Conservation (phyloP, 2,113 vertebrate species). For the Camelus bactrianus region DNA sequence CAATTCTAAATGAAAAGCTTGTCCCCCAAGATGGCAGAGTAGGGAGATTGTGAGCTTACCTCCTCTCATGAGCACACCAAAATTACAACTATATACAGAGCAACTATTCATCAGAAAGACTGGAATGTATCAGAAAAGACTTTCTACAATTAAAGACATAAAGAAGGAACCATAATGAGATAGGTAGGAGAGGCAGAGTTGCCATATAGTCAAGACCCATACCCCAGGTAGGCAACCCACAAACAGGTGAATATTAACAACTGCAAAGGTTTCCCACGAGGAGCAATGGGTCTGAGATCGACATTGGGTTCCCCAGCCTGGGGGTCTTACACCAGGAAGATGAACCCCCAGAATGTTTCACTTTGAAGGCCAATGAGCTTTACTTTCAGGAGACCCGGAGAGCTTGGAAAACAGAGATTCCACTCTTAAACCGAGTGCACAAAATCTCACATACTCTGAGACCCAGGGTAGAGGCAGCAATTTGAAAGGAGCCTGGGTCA, state of each 20-base stretch:
- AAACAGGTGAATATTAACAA: too few relatives aligned
- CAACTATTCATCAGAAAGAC: not conserved
- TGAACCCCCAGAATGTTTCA: not conserved
- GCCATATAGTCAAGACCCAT: not conserved
- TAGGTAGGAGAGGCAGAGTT: not conserved
- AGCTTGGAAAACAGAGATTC: not conserved
- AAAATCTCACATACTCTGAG: too few relatives aligned
- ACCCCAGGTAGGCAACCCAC: not conserved
- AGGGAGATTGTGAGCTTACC: not conserved
- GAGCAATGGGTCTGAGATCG: not conserved
- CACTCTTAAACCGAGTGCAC: not conserved
- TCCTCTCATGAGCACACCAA: not conserved
- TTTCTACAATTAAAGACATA: not conserved
- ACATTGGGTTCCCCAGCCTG: not conserved
- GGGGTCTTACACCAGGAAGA: not conserved
- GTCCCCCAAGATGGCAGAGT: not conserved
- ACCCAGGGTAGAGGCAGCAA: not conserved
- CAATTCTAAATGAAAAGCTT: not conserved
- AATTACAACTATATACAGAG: not conserved
- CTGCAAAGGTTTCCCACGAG: not conserved
- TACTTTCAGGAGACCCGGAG: not conserved
- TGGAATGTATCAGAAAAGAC: not conserved
- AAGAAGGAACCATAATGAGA: not conserved
- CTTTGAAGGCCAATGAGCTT: not conserved
- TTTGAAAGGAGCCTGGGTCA: not conserved